phyloP scores from a whole-genome alignment of 1,140 invertebrate species.

The Drosophila chauvacae region DNA sequence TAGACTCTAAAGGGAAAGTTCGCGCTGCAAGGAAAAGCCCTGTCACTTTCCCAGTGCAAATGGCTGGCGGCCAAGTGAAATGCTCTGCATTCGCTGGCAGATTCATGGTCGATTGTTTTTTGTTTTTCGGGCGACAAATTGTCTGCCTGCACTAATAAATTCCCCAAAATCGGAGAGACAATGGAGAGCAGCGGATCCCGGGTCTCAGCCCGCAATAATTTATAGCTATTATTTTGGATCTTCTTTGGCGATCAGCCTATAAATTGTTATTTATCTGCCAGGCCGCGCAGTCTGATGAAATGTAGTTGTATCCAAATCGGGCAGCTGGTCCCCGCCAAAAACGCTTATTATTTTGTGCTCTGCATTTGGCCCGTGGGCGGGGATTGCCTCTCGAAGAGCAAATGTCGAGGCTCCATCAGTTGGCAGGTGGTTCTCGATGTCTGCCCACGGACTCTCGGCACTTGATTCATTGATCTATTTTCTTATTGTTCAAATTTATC shows the following conservation, averaged over 20 bases:
- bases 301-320: slow-evolving; percentile 58
- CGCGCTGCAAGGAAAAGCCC: slow-evolving; percentile 17
- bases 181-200: slow-evolving; percentile 15
- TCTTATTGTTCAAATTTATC: slow-evolving; percentile 6
- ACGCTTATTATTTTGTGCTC: slow-evolving; percentile 13
- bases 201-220: slow-evolving; percentile 41
- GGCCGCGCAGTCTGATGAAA: slow-evolving; percentile 43
- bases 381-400: slow-evolving; percentile 44
- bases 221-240: slow-evolving; percentile 55
- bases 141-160: slow-evolving; percentile 21
- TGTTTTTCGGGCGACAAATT: slow-evolving; percentile 47
- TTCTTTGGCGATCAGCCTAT: slow-evolving; percentile 58
- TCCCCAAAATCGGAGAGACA: slow-evolving; percentile 30
- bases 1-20: slow-evolving; percentile 21
- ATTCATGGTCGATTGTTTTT: slow-evolving; percentile 30
- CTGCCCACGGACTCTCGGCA: slow-evolving; percentile 6
- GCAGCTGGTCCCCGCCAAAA: slow-evolving; percentile 60
- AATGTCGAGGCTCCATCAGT: slow-evolving; percentile 6
- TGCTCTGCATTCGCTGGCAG: slow-evolving; percentile 10
- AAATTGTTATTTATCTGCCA: slow-evolving; percentile 57
- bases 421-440: slow-evolving; percentile 29
- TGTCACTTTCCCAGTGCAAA: slow-evolving; percentile 38
- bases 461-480: slow-evolving; percentile 9
- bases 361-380: slow-evolving; percentile 41
- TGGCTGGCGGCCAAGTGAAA: slow-evolving; percentile 47